phyloP scores from a whole-genome alignment of 2,797 vertebrate genomes.

The Galagoides demidoff region DNA sequence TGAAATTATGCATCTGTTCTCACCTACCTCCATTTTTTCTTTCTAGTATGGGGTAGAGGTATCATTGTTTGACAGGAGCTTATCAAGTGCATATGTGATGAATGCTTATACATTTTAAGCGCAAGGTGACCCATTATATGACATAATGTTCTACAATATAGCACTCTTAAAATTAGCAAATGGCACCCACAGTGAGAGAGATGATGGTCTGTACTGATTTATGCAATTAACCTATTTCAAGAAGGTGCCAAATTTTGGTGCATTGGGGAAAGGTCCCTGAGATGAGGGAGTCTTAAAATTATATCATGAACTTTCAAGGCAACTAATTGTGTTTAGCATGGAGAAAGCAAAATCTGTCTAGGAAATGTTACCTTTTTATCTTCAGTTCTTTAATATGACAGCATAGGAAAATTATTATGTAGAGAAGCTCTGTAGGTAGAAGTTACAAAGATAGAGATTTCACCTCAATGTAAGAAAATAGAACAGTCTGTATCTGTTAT shows the following conservation, averaged over 20 bases:
- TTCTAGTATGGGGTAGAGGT: neutral
- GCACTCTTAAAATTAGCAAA: neutral
- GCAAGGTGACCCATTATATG: neutral
- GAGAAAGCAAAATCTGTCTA: neutral
- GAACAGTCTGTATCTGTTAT: neutral
- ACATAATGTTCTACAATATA: neutral
- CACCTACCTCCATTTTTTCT: neutral
- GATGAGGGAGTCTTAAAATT: neutral
- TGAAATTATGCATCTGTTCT: neutral
- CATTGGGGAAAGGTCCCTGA: neutral
- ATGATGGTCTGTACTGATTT: neutral
- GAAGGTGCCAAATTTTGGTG: neutral
- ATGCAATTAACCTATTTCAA: neutral
- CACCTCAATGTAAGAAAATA: neutral
- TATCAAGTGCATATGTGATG: neutral
- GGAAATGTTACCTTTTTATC: neutral
- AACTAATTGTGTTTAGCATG: neutral
- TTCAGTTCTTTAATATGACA: neutral
- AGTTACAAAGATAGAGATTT: conserved; percentile 8
- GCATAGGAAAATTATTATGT: conserved; percentile 24
- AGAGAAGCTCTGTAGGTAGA: neutral
- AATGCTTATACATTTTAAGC: neutral
- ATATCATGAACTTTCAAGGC: neutral
- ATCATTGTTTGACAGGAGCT: neutral
- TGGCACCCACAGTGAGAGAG: neutral